Percentiles rank a stretch among this genome's conserved stretches.
Evolutionary conservation across 2,113 vertebrate species (phyloP).

Genomic region (Megaptera novaeangliae): DNA sequence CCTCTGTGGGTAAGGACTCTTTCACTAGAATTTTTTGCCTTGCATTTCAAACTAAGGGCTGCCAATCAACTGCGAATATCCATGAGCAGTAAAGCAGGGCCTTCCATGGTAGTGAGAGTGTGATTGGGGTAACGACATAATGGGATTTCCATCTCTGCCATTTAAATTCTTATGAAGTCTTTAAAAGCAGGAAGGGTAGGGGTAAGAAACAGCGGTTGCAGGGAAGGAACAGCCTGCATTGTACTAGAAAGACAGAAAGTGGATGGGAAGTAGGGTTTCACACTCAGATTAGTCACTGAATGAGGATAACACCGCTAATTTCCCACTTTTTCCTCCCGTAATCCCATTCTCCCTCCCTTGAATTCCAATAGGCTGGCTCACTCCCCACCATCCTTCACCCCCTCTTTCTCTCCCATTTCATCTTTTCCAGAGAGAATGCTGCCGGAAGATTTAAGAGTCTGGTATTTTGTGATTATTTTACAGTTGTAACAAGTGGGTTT

Average conservation of each 20-base stretch:
- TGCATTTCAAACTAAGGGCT: neutral
- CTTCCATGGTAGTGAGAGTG: neutral
- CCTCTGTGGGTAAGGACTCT: constrained; percentile 73
- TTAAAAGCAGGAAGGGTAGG: neutral
- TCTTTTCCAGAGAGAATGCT: neutral
- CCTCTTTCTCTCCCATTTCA: neutral
- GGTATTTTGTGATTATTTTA: neutral
- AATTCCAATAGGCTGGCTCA: neutral
- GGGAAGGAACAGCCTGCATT: fast-evolving
- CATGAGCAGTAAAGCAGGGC: neutral
- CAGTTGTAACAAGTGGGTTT: neutral
- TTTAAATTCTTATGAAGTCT: neutral
- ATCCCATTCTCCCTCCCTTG: neutral
- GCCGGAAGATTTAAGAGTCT: neutral
- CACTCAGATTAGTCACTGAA: neutral
- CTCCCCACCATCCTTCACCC: fast-evolving
- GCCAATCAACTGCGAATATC: neutral
- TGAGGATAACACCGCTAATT: fast-evolving
- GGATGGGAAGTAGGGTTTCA: neutral
- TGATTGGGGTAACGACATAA: neutral
- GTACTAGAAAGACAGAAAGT: neutral
- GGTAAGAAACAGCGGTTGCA: fast-evolving
- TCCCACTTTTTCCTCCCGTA: too few relatives aligned
- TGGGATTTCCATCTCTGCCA: neutral
- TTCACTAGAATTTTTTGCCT: neutral